A percentile compares a stretch with the other conserved stretches of the same genome.
These are phyloP conservation scores for Temnothorax unifasciatus DNA, from an alignment of 2,888 invertebrate genomes.

Conservation along the genomic window DNA sequence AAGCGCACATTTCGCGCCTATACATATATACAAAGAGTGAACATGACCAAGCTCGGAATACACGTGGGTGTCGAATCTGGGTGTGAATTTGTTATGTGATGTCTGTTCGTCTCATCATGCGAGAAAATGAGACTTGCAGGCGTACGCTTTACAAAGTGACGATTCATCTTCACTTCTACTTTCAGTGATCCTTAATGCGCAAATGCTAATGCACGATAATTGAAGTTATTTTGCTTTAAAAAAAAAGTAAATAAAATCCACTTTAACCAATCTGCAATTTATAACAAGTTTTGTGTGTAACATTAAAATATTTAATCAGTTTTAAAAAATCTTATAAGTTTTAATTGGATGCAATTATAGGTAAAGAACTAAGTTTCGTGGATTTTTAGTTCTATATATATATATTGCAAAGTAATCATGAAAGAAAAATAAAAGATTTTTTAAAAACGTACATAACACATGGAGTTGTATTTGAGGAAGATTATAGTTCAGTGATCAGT, in stretches of 20 bases:
- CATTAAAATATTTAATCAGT: not conserved
- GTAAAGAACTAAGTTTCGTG: too few species aligned
- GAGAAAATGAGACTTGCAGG: not conserved
- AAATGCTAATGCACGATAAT: not conserved
- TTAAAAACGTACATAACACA: too few species aligned
- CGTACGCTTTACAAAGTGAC: not conserved
- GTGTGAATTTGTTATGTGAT: slow-evolving; percentile 36
- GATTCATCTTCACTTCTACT: not conserved
- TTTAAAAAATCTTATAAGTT: not conserved
- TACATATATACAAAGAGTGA: not conserved
- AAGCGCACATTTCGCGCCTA: not conserved
- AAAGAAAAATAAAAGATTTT: too few species aligned
- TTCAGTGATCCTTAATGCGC: not conserved
- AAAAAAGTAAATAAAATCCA: not conserved
- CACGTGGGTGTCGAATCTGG: slow-evolving; percentile 65
- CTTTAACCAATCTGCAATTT: not conserved
- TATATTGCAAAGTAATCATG: too few species aligned
- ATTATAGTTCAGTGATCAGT: too few species aligned
- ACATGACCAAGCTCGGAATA: slow-evolving; percentile 60
- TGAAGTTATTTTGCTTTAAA: not conserved
- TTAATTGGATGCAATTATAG: too few species aligned
- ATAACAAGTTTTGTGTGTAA: not conserved
- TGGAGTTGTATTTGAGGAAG: too few species aligned
- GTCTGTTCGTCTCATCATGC: not conserved
- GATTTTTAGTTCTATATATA: too few species aligned